A percentile compares a stretch with the other conserved stretches of the same genome.
These are phyloP conservation scores for Calidris pugnax DNA, from an alignment of 2,113 vertebrate species.

Conservation along the genomic window DNA sequence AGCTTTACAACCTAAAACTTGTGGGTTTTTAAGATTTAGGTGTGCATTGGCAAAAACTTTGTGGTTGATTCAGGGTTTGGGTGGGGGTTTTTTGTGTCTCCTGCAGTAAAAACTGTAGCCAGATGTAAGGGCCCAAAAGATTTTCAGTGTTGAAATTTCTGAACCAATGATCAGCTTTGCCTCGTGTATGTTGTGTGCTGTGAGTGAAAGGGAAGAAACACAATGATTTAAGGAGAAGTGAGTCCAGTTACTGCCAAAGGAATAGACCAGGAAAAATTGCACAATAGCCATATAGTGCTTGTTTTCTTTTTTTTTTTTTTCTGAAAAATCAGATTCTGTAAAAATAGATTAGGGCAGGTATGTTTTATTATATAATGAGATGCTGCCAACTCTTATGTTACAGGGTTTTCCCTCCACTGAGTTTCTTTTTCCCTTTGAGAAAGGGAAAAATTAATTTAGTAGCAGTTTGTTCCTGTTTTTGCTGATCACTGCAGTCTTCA, in stretches of 20 bases:
- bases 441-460: background rate
- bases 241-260: background rate
- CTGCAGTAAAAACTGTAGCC: background rate
- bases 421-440: background rate
- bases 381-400: background rate
- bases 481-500: background rate
- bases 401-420: rapidly evolving
- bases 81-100: background rate
- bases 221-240: background rate
- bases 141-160: background rate
- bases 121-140: background rate
- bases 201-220: background rate
- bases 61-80: background rate
- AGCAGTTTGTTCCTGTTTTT: background rate
- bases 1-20: background rate
- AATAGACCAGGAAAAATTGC: background rate
- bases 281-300: background rate
- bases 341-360: background rate
- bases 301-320: background rate
- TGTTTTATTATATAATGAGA: background rate
- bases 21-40: background rate
- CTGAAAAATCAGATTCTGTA: background rate
- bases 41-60: background rate
- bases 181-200: background rate
- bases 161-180: background rate